Base-by-base conservation (phyloP, 2,888 invertebrate species). In the Caenorhabditis virilis region DNA sequence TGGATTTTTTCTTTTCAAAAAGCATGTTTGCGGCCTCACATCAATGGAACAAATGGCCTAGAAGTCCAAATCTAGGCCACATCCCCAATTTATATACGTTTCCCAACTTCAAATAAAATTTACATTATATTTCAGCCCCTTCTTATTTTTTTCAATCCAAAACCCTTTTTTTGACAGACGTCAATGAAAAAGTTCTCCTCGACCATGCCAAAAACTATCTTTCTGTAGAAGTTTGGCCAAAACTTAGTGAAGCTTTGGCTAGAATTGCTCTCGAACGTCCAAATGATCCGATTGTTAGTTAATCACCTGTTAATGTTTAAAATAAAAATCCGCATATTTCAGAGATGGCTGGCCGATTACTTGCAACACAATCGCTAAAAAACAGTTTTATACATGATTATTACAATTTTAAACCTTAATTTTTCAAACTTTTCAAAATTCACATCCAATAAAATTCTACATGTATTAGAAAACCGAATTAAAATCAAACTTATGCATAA, bases 291-390 rank as follows among this genome's bases (percentile, higher is more conserved):
- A 58, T 72, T 46, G 71, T 71, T 18, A 26, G 57, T 67, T 43
- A n/a, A n/a, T n/a, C n/a, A n/a, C n/a, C n/a, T 35, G 18, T 1
- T 2, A 2, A 7, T 11, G 1, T 27, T 5, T 27, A 7, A n/a
- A 26, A n/a, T 15, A 13, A 20, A 41, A 30, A 18, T 25, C 1
- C 6, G n/a, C 18, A n/a, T 41, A 1, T 68, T 69, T 38, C 55
- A 69, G 66, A 63, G 63, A 55, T 70, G 70, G 70, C 48, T 70
- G 1, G 66, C 70, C 25, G 67, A 67, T 0, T 52, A 64, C 53
- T 48, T 70, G 3, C 39, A 60, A 18, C 46, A 42, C 13, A n/a
- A n/a, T 42, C 42, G 42, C 9, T 42, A 42, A 42, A 23, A 6
- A 7, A 20, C 4, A 62, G 26, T 43, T 52, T 3, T 36, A 49